These are phyloP conservation scores for Rachycentron canadum DNA, from an alignment of 2,797 vertebrate species.

Conservation along the genomic window DNA sequence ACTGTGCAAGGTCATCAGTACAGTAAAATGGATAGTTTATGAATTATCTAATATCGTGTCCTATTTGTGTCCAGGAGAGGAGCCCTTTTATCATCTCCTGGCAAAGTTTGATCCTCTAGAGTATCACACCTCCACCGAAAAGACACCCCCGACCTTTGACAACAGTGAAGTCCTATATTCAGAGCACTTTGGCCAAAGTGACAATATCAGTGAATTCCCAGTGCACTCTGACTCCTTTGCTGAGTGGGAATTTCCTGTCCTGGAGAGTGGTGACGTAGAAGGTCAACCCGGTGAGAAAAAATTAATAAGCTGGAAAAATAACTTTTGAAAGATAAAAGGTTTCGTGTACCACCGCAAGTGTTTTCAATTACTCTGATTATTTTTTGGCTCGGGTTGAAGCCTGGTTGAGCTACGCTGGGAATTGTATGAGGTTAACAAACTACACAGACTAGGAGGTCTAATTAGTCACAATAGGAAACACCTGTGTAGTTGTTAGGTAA, in stretches of 20 bases:
- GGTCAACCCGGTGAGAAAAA: constrained; percentile 47
- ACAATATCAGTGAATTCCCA: constrained; percentile 36
- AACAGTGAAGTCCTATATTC: constrained; percentile 28
- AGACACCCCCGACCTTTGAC: constrained; percentile 30
- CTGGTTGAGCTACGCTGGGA: too few relatives aligned
- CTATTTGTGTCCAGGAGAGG: constrained; percentile 51
- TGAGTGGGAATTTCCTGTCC: constrained; percentile 66
- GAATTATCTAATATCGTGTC: constrained; percentile 49
- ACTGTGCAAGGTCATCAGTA: constrained; percentile 24
- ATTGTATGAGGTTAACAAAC: too few relatives aligned
- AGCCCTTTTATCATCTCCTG: constrained; percentile 38
- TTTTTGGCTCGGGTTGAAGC: too few relatives aligned
- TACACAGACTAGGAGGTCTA: neutral
- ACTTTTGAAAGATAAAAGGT: neutral
- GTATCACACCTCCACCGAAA: constrained; percentile 47
- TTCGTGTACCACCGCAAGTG: too few relatives aligned
- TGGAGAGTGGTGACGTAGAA: constrained; percentile 44
- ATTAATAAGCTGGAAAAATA: neutral
- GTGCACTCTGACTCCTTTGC: constrained; percentile 54
- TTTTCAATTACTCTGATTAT: neutral
- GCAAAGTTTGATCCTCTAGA: constrained; percentile 39
- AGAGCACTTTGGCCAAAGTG: constrained; percentile 27
- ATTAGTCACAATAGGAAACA: neutral
- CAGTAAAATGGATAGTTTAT: constrained; percentile 36
- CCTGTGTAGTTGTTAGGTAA: neutral